phyloP scores from a whole-genome alignment of 2,888 invertebrate genomes.

The Protodeltote pygarga region DNA sequence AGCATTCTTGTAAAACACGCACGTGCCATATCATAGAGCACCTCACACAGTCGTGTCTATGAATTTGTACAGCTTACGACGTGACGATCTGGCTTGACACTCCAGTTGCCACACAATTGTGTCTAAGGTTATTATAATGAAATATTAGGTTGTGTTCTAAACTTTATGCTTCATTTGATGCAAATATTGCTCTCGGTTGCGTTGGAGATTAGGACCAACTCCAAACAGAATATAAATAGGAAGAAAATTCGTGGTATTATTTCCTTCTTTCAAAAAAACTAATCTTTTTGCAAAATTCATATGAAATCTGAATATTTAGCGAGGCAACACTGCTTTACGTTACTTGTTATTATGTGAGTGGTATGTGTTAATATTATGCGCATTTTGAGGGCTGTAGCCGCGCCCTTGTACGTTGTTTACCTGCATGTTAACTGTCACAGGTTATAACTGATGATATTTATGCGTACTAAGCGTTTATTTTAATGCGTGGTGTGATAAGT shows the following conservation, averaged over 20 bases:
- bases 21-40: slow-evolving; percentile 35
- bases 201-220: too few relatives aligned
- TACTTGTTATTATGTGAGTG: slow-evolving; percentile 18
- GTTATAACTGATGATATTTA: slow-evolving; percentile 23
- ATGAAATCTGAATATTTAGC: background rate
- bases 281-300: too few relatives aligned
- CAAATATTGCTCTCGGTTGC: too few relatives aligned
- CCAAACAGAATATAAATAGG: too few relatives aligned
- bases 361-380: slow-evolving; percentile 30
- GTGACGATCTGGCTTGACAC: slow-evolving; percentile 21
- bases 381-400: slow-evolving; percentile 30
- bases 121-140: too few relatives aligned
- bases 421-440: slow-evolving; percentile 16
- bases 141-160: slow-evolving; percentile 8
- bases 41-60: slow-evolving; percentile 24
- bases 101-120: slow-evolving; percentile 16
- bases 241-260: too few relatives aligned
- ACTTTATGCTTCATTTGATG: too few relatives aligned
- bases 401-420: slow-evolving; percentile 26
- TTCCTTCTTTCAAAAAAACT: too few relatives aligned
- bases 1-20: slow-evolving; percentile 20
- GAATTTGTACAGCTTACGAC: slow-evolving; percentile 35
- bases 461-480: slow-evolving; percentile 9
- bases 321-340: background rate
- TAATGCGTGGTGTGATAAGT: background rate